Percentiles rank a stretch among this genome's conserved stretches.
Evolutionary conservation across 2,888 invertebrate species (phyloP).

Genomic region (Drosophila neoperkinsi): DNA sequence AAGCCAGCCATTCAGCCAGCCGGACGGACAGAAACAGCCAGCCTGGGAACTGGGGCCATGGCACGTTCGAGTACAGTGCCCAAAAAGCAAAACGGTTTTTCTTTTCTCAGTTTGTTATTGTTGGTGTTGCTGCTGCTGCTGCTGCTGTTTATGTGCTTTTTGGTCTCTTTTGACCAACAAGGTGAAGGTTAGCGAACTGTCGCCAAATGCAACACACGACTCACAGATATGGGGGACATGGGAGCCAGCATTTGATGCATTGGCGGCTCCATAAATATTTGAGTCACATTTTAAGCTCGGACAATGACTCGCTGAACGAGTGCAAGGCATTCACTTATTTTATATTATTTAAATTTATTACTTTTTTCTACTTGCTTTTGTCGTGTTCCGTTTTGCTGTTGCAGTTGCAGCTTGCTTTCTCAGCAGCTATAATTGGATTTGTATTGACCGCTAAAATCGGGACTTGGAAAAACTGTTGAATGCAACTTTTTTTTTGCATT

Average conservation of each 20-base stretch:
- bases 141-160: conserved; percentile 23
- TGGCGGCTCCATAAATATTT: conserved; percentile 49
- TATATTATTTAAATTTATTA: background rate
- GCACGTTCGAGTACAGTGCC: conserved; percentile 42
- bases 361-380: conserved; percentile 1
- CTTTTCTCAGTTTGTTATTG: conserved; percentile 9
- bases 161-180: conserved; percentile 66
- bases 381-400: conserved; percentile 36
- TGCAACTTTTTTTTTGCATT: background rate
- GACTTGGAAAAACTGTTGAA: background rate
- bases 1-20: conserved; percentile 4
- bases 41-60: conserved; percentile 58
- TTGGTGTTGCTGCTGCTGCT: conserved; percentile 2
- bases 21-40: background rate
- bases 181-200: conserved; percentile 70
- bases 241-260: conserved; percentile 16
- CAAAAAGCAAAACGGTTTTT: conserved; percentile 24
- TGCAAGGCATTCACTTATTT: conserved; percentile 11
- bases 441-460: conserved; percentile 5
- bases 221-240: conserved; percentile 10
- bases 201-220: conserved; percentile 52
- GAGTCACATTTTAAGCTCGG: conserved; percentile 48
- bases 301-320: conserved; percentile 28
- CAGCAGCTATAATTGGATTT: conserved; percentile 17
- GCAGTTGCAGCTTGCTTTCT: conserved; percentile 1